Evolutionary conservation across 2,888 invertebrate genomes (phyloP).

Genomic region (Lepidonotus clava): DNA sequence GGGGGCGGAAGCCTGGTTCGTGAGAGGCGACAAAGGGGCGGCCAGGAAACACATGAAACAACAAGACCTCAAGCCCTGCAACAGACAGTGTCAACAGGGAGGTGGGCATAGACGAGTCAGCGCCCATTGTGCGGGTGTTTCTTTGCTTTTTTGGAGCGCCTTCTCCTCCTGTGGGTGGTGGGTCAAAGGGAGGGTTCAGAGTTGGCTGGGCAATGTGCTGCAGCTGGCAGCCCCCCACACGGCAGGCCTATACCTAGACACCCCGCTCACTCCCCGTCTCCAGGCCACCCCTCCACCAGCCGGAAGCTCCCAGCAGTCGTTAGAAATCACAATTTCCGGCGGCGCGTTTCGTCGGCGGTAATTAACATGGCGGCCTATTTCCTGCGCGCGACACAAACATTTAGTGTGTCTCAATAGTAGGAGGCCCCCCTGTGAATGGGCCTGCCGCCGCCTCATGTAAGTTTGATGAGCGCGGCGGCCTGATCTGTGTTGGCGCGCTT

Average conservation of each 20-base stretch:
- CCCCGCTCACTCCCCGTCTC: background rate
- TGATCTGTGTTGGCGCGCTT: slow-evolving; percentile 45
- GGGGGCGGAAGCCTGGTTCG: too few relatives aligned
- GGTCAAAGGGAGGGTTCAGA: too few relatives aligned
- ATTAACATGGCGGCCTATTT: slow-evolving; percentile 53
- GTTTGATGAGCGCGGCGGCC: slow-evolving; percentile 37
- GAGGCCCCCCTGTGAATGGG: background rate
- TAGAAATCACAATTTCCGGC: slow-evolving; percentile 55
- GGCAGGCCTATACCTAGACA: background rate
- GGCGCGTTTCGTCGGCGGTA: slow-evolving; percentile 11
- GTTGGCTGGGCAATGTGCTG: too few relatives aligned
- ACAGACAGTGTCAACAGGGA: too few relatives aligned
- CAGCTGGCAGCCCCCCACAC: background rate
- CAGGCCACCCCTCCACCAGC: background rate
- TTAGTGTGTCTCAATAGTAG: background rate
- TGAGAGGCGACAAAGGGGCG: too few relatives aligned
- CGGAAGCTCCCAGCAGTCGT: slow-evolving; percentile 47
- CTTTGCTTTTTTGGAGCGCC: too few relatives aligned
- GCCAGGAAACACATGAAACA: too few relatives aligned
- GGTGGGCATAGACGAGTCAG: too few relatives aligned
- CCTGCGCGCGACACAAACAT: slow-evolving; percentile 47
- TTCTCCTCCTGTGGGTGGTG: too few relatives aligned
- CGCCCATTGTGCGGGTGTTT: too few relatives aligned
- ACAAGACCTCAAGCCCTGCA: too few relatives aligned
- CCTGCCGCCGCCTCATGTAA: slow-evolving; percentile 9